Conservation (phyloP, 2,797 vertebrate species). For the Bufotes viridis region DNA sequence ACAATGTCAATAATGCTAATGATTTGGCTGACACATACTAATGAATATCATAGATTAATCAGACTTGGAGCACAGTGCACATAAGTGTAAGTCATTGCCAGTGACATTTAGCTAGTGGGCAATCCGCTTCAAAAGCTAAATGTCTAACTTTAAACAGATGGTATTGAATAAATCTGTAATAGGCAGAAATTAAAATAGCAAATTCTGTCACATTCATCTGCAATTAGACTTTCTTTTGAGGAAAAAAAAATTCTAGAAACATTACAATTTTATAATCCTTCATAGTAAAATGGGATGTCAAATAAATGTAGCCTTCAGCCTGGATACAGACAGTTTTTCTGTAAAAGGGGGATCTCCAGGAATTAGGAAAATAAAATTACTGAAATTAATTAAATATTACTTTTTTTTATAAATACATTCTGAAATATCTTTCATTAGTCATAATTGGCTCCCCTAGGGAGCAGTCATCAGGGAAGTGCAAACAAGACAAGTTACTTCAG, state of each 20-base stretch:
- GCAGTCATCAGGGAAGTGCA: too few species aligned
- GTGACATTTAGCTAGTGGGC: slow-evolving; percentile 47
- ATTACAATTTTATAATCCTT: neutral
- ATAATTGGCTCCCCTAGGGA: too few species aligned
- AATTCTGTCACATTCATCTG: neutral
- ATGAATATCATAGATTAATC: slow-evolving; percentile 57
- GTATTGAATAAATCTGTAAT: slow-evolving; percentile 21
- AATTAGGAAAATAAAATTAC: too few species aligned
- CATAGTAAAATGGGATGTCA: neutral
- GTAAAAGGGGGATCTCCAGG: too few species aligned
- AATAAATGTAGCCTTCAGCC: neutral
- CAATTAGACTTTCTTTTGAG: neutral
- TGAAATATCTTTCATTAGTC: too few species aligned
- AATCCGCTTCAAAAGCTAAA: slow-evolving; percentile 26
- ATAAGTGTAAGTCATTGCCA: slow-evolving; percentile 43
- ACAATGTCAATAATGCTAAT: slow-evolving; percentile 49
- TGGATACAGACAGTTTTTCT: neutral
- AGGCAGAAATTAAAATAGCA: slow-evolving; percentile 18
- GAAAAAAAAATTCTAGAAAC: neutral
- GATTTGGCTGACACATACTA: slow-evolving; percentile 41
- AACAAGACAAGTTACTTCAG: too few species aligned
- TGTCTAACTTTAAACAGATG: slow-evolving; percentile 26
- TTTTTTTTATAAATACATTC: too few species aligned
- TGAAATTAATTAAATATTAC: too few species aligned
- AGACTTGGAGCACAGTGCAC: slow-evolving; percentile 22